Evolutionary conservation across 2,888 invertebrate genomes (phyloP).

Genomic region (Pachliopta kotzebuea): DNA sequence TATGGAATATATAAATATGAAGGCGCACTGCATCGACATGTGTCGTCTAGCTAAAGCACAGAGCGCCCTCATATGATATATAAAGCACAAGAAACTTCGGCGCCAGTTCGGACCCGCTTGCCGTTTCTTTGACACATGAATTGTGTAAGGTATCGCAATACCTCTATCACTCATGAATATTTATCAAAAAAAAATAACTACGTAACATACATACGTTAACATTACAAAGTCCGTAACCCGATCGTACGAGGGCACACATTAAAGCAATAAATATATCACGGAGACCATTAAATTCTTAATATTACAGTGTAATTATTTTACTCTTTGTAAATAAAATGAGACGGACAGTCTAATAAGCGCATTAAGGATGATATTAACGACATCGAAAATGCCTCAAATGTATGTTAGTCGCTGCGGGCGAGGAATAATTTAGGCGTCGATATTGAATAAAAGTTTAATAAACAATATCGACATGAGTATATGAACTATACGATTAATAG

Average conservation of each 20-base stretch:
- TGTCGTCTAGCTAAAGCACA: conserved; percentile 52
- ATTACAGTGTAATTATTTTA: conserved; percentile 66
- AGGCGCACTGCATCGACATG: conserved; percentile 65
- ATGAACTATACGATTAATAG: background rate
- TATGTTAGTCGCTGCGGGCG: conserved; percentile 53
- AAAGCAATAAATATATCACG: conserved; percentile 69
- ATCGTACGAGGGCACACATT: conserved; percentile 52
- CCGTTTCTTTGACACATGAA: conserved; percentile 74
- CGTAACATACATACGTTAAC: conserved; percentile 48
- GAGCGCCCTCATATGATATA: conserved; percentile 52
- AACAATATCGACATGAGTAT: background rate
- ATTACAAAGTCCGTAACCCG: conserved; percentile 53
- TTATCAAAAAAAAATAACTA: conserved; percentile 67
- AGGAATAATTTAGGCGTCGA: conserved; percentile 43
- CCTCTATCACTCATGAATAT: conserved; percentile 79
- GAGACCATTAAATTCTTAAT: conserved; percentile 54
- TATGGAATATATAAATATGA: conserved; percentile 69
- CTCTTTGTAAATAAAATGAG: conserved; percentile 60
- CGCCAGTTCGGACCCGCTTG: conserved; percentile 45
- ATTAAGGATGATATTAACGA: conserved; percentile 60
- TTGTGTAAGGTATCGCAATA: conserved; percentile 72
- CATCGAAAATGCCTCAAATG: conserved; percentile 44
- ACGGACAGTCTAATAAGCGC: conserved; percentile 59
- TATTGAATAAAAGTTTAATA: conserved; percentile 22
- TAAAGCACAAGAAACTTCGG: conserved; percentile 45